Evolutionary conservation across 2,797 vertebrate species (phyloP).

Genomic region (Darevskia mixta): DNA sequence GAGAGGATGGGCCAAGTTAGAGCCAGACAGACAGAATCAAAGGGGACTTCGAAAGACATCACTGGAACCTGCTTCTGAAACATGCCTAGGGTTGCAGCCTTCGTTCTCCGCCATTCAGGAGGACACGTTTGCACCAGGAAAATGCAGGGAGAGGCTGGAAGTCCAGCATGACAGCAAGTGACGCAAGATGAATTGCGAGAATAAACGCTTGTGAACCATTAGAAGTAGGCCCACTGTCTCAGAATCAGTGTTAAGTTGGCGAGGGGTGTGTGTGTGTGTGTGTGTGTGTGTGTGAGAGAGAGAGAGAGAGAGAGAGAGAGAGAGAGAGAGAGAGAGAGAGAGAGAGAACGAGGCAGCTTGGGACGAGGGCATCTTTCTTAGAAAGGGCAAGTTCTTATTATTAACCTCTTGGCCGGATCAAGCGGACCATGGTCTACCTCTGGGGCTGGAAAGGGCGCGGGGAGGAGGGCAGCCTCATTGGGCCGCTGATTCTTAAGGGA

Average conservation of each 20-base stretch:
- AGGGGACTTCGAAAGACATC: no score
- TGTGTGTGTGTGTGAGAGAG: no score
- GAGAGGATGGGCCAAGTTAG: no score
- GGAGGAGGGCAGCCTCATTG: background rate
- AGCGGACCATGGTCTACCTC: background rate
- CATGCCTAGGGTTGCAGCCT: no score
- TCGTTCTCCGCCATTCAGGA: no score
- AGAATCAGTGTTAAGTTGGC: background rate
- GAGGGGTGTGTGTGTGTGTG: background rate
- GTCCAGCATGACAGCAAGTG: background rate
- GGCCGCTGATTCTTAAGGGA: background rate
- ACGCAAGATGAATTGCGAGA: background rate
- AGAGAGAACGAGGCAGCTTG: no score
- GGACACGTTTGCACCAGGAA: no score
- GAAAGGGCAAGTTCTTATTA: background rate
- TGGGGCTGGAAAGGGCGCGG: background rate
- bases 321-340: no score
- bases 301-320: no score
- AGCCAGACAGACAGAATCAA: background rate
- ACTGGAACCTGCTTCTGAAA: no score
- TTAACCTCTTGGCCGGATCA: background rate
- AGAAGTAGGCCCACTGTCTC: background rate
- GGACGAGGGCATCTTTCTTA: no score
- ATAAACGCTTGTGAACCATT: background rate
- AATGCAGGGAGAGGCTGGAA: background rate